Evolutionary conservation across 2,797 vertebrate genomes (phyloP).

Genomic region (Ceryle rudis): DNA sequence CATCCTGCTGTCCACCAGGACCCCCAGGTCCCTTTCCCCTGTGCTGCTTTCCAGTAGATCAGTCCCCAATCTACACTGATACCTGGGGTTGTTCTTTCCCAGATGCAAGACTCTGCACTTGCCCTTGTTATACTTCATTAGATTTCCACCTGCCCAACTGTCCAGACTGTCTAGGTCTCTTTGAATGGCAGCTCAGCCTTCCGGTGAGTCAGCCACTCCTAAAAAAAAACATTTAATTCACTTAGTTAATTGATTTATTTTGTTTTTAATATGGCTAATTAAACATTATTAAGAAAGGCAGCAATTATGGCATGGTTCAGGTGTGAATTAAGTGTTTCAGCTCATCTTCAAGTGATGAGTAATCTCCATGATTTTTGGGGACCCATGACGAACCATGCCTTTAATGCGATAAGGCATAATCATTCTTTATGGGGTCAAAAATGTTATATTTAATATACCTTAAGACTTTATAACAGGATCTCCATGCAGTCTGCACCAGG

Average conservation of each 20-base stretch:
- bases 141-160: no score
- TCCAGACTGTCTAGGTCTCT: no score
- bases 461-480: not conserved
- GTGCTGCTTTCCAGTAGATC: no score
- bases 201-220: no score
- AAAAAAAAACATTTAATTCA: not conserved
- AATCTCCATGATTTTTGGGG: not conserved
- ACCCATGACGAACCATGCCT: not conserved
- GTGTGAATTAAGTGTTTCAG: not conserved
- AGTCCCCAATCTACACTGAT: no score
- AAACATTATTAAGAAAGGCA: not conserved
- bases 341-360: not conserved
- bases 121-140: no score
- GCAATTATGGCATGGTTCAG: not conserved
- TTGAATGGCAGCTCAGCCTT: no score
- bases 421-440: not conserved
- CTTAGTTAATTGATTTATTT: not conserved
- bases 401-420: not conserved
- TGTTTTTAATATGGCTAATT: not conserved
- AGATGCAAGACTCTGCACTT: no score
- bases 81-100: no score
- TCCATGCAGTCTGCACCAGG: rapidly evolving
- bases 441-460: not conserved
- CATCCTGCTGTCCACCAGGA: no score
- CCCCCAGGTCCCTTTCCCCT: no score